Evolutionary conservation across 2,888 invertebrate species (phyloP).

Genomic region (Clunio marinus): DNA sequence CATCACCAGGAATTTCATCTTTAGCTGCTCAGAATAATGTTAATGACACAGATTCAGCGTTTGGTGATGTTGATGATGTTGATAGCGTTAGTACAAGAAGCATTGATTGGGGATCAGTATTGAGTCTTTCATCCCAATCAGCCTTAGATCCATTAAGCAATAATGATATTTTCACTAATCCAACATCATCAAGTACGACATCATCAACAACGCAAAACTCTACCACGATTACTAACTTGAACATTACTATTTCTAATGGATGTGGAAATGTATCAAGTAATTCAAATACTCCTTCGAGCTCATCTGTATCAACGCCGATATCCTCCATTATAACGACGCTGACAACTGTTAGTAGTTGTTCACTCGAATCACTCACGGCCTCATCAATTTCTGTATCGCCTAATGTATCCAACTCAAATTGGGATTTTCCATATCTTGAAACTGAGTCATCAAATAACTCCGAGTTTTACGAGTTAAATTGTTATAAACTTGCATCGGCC

Average conservation of each 20-base stretch:
- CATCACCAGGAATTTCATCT: constrained; percentile 47
- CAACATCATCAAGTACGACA: constrained; percentile 43
- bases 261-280: constrained; percentile 28
- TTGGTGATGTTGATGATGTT: constrained; percentile 62
- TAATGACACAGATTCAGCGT: constrained; percentile 66
- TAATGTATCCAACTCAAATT: constrained; percentile 32
- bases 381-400: constrained; percentile 29
- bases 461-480: constrained; percentile 34
- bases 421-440: constrained; percentile 38
- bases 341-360: constrained; percentile 36
- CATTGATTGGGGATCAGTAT: constrained; percentile 88
- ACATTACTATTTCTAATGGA: constrained; percentile 48
- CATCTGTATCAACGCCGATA: constrained; percentile 41
- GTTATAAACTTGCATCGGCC: constrained; percentile 35
- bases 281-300: constrained; percentile 40
- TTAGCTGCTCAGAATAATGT: background rate
- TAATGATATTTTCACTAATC: constrained; percentile 63
- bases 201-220: constrained; percentile 42
- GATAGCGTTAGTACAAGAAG: constrained; percentile 58
- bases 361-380: constrained; percentile 34
- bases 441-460: constrained; percentile 33
- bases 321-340: constrained; percentile 33
- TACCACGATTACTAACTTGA: constrained; percentile 45
- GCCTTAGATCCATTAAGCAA: constrained; percentile 77
- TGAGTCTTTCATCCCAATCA: constrained; percentile 80